phyloP scores from a whole-genome alignment of 2,113 vertebrate genomes.

The Catharus bicknelli region DNA sequence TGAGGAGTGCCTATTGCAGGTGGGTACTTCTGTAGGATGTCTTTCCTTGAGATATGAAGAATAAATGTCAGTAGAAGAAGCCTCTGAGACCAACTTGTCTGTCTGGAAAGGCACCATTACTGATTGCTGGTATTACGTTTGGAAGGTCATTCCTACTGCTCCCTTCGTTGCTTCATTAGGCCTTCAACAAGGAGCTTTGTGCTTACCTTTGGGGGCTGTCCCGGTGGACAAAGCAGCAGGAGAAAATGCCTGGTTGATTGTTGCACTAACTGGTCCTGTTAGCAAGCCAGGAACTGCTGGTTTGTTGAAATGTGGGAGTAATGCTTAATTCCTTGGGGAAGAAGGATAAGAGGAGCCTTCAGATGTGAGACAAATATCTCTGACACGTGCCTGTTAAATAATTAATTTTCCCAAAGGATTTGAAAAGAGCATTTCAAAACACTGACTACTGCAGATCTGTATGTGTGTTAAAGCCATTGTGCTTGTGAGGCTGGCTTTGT shows the following conservation, averaged over 20 bases:
- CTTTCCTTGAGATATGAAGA: background rate
- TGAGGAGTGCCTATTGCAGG: background rate
- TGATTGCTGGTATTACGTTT: background rate
- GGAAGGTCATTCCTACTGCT: background rate
- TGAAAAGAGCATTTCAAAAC: slow-evolving; percentile 29
- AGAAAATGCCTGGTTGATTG: background rate
- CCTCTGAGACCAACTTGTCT: background rate
- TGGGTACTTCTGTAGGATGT: background rate
- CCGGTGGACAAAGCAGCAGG: background rate
- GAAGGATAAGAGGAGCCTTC: slow-evolving; percentile 7
- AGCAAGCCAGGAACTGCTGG: background rate
- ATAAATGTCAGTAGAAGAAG: background rate
- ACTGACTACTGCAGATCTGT: background rate
- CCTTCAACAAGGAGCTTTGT: background rate
- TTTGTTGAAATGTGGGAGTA: background rate
- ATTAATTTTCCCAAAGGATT: slow-evolving; percentile 38
- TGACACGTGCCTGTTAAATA: slow-evolving; percentile 25
- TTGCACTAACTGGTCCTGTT: background rate
- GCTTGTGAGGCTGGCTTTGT: slow-evolving; percentile 18
- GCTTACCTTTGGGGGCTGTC: background rate
- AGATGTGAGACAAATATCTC: slow-evolving; percentile 25
- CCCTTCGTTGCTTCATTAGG: background rate
- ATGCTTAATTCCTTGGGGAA: slow-evolving; percentile 30
- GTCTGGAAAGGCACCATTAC: background rate
- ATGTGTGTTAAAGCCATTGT: background rate